Evolutionary conservation across 2,797 vertebrate genomes (phyloP), one percentile per base, ranked within the genome.

Genomic region (Coreius guichenoti): DNA sequence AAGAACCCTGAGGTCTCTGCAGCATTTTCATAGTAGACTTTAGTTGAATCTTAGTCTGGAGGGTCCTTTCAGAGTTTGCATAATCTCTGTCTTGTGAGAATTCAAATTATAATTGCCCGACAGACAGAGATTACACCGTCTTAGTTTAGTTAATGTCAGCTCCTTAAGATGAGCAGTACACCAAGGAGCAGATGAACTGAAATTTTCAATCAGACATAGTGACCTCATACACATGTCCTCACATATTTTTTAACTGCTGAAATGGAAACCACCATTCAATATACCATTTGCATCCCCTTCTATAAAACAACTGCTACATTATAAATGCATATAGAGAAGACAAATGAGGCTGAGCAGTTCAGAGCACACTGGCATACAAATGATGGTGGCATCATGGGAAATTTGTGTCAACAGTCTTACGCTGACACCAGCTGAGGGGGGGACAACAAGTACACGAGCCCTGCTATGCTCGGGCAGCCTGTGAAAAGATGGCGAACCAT

Each of bases 71-170:
- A 63, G 21, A 39, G 43, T 21, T 83, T 75, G 21, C 70, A 75
- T 83, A 83, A 83, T 83, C 43, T 75, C 45, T 29, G 72, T 67
- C 8, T 67, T 76, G 21, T 39, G 81, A 78, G 73, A 76, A 76
- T 65, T 80, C 83, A 75, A 83, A 74, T 83, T 73, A 68, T 74
- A 88, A 82, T 67, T 79, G 56, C 58, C 83, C 65, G 16, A 86
- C 68, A 82, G 68, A 75, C 79, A 81, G 72, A 77, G 72, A 84
- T 84, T 84, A 84, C 63, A 61, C 29, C 63, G 19, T 65, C 36
- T 70, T 33, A 21, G 39, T 87, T 29, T 76, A 81, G 78, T 76
- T 84, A 77, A 75, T 45, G 63, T 72, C 63, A 81, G 63, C 19
- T 76, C 31, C 31, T 70, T 31, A 54, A 73, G 36, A 47, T 54